Evolutionary conservation across 2,113 vertebrate genomes (phyloP), one percentile per base, ranked within the genome.

Genomic region (Dendropsophus ebraccatus): DNA sequence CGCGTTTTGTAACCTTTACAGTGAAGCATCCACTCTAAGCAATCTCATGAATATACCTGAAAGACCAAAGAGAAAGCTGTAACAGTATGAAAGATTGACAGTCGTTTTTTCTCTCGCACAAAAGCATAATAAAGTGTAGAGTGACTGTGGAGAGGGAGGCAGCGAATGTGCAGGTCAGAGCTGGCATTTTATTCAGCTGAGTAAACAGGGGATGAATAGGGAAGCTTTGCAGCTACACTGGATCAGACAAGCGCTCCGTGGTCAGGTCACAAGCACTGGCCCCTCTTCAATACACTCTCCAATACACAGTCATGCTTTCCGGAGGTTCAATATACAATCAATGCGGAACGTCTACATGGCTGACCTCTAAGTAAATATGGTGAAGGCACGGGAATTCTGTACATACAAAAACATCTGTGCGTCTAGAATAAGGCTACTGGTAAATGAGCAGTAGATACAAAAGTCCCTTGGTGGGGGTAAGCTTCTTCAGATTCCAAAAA

Each of bases 101-200:
- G 30, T 37, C 50, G 56, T 45, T 70, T 70, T 80, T 80, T 45
- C 0, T 25, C 23, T 16, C 0, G 13, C 60, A 80, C 77, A 80
- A 80, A 80, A 62, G 77, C 35, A 60, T 54, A 80, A 80, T 80
- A 80, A 80, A 80, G 77, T 60, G 77, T 60, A 60, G 54, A 13
- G 56, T 54, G 37, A 35, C 60, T 5, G 41, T 16, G 83, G 41
- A 9, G 72, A 65, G 56, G 54, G 83, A 84, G 25, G 41, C 73
- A 16, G 49, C 2, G 45, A 84, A 77, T 35, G 83, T 67, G 47
- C 56, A 16, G 73, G 37, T 77, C 73, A 76, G n/a, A 62, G 56
- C 72, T 19, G 70, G 82, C 70, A 60, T 84, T 79, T 75, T 84
- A 84, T 74, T 84, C 70, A 84, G 52, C 72, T 84, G 83, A 65